phyloP scores from a whole-genome alignment of 2,888 invertebrate species.

The Allacma fusca region DNA sequence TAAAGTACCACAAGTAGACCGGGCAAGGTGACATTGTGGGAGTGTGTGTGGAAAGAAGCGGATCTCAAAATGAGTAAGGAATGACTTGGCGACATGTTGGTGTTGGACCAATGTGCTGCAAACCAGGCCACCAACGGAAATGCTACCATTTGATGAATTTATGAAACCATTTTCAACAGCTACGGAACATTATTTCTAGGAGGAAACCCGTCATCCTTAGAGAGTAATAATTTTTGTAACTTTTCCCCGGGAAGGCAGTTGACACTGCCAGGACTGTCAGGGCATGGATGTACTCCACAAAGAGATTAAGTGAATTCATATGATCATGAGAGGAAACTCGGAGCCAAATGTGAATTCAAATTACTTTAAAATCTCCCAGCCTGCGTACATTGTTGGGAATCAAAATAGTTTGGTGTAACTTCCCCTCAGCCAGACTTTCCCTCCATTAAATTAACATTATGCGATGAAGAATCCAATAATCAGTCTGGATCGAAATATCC shows the following conservation, averaged over 20 bases:
- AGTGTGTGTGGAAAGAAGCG: too few relatives aligned
- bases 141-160: conserved; percentile 11
- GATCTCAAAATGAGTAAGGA: neutral
- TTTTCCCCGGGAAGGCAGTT: too few relatives aligned
- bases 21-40: too few relatives aligned
- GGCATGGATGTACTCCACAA: too few relatives aligned
- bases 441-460: too few relatives aligned
- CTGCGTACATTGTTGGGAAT: neutral
- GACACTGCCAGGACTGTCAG: too few relatives aligned
- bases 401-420: neutral
- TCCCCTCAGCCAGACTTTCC: neutral
- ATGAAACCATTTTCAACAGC: conserved; percentile 10
- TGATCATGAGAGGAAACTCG: neutral
- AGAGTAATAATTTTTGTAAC: neutral
- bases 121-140: too few relatives aligned
- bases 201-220: neutral
- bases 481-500: too few relatives aligned
- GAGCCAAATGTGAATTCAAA: conserved; percentile 8
- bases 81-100: neutral
- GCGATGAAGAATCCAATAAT: too few relatives aligned
- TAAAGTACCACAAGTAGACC: too few relatives aligned
- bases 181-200: neutral
- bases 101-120: too few relatives aligned
- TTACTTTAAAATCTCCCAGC: neutral
- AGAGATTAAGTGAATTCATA: too few relatives aligned